A percentile compares a stretch with the other conserved stretches of the same genome.
These are phyloP conservation scores for Ormyrus labotus DNA, from an alignment of 2,888 invertebrate species.

Conservation along the genomic window DNA sequence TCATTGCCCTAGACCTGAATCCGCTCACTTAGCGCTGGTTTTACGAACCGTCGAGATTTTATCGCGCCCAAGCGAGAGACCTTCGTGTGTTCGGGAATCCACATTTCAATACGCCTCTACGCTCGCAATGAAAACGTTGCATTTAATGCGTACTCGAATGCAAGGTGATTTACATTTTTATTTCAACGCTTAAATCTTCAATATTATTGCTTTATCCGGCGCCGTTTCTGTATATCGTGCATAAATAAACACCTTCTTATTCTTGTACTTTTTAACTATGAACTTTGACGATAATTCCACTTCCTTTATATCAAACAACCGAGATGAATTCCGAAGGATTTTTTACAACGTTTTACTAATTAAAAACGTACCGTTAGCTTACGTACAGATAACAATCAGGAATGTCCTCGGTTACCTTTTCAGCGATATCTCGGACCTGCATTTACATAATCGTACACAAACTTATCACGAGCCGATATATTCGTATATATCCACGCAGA, in stretches of 20 bases:
- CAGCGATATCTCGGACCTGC: constrained; percentile 12
- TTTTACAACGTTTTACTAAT: no score
- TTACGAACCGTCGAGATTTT: constrained; percentile 52
- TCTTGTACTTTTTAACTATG: no score
- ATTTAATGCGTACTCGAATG: neutral
- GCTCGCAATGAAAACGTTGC: constrained; percentile 26
- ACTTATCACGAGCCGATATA: no score
- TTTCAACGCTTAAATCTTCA: no score
- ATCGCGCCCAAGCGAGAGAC: constrained; percentile 43
- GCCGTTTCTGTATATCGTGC: no score
- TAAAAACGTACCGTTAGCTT: no score
- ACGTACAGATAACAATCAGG: constrained; percentile 22
- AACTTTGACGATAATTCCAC: no score
- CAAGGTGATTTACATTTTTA: neutral
- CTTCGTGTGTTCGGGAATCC: constrained; percentile 41
- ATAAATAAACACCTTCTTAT: no score
- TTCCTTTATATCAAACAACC: no score
- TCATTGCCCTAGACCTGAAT: constrained; percentile 58
- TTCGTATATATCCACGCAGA: neutral
- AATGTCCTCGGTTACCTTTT: constrained; percentile 22
- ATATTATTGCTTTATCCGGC: no score
- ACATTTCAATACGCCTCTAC: constrained; percentile 11
- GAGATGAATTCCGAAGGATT: no score
- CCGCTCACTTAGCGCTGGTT: constrained; percentile 33
- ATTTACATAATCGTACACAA: no score